phyloP scores from a whole-genome alignment of 2,888 invertebrate species.

The Quadroppia sp. region DNA sequence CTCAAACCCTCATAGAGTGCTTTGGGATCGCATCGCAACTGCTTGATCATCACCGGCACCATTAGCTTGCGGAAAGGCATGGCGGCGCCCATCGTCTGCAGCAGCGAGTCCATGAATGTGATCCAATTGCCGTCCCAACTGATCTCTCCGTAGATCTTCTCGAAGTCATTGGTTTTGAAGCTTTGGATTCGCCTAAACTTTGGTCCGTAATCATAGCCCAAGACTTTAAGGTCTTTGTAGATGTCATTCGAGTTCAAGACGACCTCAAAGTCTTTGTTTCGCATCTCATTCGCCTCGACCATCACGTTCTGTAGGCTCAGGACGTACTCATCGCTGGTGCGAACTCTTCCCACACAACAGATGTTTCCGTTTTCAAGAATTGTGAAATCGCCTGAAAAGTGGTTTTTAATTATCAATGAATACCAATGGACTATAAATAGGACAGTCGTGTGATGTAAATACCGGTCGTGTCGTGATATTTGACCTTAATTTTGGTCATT shows the following conservation, averaged over 20 bases:
- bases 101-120: conserved; percentile 32
- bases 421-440: no score
- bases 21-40: conserved; percentile 24
- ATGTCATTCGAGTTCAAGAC: conserved; percentile 59
- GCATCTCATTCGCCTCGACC: not conserved
- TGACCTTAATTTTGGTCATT: conserved; percentile 25
- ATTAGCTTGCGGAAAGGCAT: conserved; percentile 6
- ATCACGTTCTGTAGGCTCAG: conserved; percentile 8
- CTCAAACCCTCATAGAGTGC: conserved; percentile 1
- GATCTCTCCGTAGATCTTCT: conserved; percentile 52
- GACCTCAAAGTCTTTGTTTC: not conserved
- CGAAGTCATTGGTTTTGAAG: conserved; percentile 60
- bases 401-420: not conserved
- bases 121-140: conserved; percentile 42
- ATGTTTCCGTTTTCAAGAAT: conserved; percentile 43
- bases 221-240: conserved; percentile 77
- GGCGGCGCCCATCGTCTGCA: conserved; percentile 6
- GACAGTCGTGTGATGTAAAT: not conserved
- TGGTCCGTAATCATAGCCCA: conserved; percentile 80
- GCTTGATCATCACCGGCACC: conserved; percentile 27
- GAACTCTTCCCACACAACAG: conserved; percentile 52
- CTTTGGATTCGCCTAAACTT: conserved; percentile 72
- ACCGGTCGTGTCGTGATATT: conserved; percentile 50
- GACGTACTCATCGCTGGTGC: conserved; percentile 50
- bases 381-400: conserved; percentile 12